phyloP scores from a whole-genome alignment of 2,888 invertebrate genomes.

The Xanthostigma xanthostigma region DNA sequence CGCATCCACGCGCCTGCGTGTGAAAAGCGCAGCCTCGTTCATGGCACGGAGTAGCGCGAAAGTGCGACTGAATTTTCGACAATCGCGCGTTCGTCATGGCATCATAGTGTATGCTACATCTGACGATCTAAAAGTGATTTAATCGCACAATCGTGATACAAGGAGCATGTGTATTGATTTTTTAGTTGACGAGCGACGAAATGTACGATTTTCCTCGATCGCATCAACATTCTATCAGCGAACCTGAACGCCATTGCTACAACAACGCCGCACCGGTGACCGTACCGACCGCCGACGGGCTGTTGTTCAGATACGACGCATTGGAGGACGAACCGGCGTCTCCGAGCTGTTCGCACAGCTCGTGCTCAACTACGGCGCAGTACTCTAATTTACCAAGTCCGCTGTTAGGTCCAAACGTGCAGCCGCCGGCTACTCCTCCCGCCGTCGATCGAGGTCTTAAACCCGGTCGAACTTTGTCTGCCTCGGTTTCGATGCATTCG shows the following conservation, averaged over 20 bases:
- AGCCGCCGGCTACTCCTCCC: constrained; percentile 42
- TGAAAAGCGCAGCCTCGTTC: too few relatives aligned
- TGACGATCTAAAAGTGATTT: too few relatives aligned
- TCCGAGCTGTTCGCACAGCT: constrained; percentile 30
- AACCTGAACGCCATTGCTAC: constrained; percentile 36
- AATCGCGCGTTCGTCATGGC: too few relatives aligned
- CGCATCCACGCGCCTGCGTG: too few relatives aligned
- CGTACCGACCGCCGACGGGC: constrained; percentile 26
- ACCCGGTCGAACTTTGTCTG: constrained; percentile 44
- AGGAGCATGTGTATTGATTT: constrained; percentile 7
- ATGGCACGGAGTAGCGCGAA: too few relatives aligned
- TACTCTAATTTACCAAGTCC: constrained; percentile 46
- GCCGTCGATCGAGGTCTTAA: constrained; percentile 70
- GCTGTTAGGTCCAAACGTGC: constrained; percentile 17
- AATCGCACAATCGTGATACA: too few relatives aligned
- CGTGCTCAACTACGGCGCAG: constrained; percentile 31
- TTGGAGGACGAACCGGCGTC: constrained; percentile 31
- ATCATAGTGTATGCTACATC: too few relatives aligned
- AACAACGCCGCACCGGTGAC: constrained; percentile 42
- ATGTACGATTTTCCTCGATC: constrained; percentile 58
- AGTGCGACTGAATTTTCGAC: too few relatives aligned
- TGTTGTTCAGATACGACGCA: constrained; percentile 43
- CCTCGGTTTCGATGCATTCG: constrained; percentile 28
- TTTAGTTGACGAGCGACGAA: constrained; percentile 30
- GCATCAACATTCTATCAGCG: constrained; percentile 31